Evolutionary conservation across 2,888 invertebrate species (phyloP).

Genomic region (Campaea margaritaria): DNA sequence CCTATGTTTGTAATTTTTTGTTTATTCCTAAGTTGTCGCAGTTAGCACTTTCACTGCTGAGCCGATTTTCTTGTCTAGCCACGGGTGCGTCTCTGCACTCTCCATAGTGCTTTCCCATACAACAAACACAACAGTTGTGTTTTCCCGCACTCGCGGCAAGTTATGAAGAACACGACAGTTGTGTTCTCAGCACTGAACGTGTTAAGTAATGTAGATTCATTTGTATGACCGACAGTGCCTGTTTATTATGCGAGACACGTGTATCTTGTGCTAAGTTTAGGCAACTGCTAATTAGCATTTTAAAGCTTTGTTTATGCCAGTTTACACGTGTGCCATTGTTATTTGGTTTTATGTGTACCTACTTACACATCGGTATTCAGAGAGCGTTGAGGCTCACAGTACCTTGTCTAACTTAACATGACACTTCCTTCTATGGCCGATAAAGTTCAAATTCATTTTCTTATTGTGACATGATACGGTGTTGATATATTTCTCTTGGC

Average conservation of each 20-base stretch:
- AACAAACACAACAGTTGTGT: too few species aligned
- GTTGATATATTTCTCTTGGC: too few species aligned
- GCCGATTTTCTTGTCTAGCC: too few species aligned
- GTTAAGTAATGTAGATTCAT: slow-evolving; percentile 31
- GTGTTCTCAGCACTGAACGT: not conserved
- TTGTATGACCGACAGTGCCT: slow-evolving; percentile 43
- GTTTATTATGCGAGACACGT: slow-evolving; percentile 68
- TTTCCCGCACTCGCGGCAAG: too few species aligned
- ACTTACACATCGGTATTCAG: slow-evolving; percentile 23
- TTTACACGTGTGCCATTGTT: slow-evolving; percentile 60
- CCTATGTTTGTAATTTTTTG: too few species aligned
- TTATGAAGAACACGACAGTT: too few species aligned
- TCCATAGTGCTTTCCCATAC: too few species aligned
- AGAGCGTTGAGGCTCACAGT: slow-evolving; percentile 12
- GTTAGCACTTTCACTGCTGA: too few species aligned
- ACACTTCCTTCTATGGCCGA: slow-evolving; percentile 24
- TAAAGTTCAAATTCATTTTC: slow-evolving; percentile 9
- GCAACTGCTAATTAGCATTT: slow-evolving; percentile 76
- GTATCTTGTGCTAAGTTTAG: slow-evolving; percentile 70
- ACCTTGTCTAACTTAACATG: slow-evolving; percentile 24
- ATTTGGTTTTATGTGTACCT: slow-evolving; percentile 34
- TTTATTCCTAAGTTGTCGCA: too few species aligned
- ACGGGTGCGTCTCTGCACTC: too few species aligned
- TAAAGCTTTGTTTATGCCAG: slow-evolving; percentile 73
- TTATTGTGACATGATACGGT: too few species aligned